Base-by-base conservation (phyloP, 2,113 vertebrate genomes). In the Myocastor coypus region DNA sequence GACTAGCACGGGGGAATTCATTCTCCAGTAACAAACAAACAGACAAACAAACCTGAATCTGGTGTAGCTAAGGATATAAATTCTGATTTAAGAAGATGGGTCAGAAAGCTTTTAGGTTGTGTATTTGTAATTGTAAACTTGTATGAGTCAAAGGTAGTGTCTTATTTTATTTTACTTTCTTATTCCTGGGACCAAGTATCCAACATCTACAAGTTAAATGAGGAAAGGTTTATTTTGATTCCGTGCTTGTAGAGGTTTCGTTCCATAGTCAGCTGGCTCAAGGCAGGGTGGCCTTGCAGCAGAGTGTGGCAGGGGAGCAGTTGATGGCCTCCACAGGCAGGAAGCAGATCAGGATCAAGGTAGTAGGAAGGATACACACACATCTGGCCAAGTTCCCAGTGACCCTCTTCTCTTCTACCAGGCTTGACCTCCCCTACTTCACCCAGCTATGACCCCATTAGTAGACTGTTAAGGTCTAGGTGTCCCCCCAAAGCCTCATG, bases 31-130 rank as follows among this genome's bases (percentile, higher is more conserved):
- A 7, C 22, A 3, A 37, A 71, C 42, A 46, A 40, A 75, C 8
- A 73, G 9, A 34, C 66, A 68, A 12, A 75, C 22, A 77, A 26
- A 46, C 24, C 20, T 42, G 40, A 13, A 77, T 46, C 69, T 87
- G 13, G 37, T 28, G 46, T 84, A 64, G 24, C 4, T 73, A 87
- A 87, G 11, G 12, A 68, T 10, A 34, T 46, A 80, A 92, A 89
- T 89, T 92, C 42, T 95, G 75, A 10, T 64, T 16, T 3, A 52
- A 42, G 75, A 68, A 92, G 13, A 69, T 83, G 42, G 14, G 52
- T 90, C n/a, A 66, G 77, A 80, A 92, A 90, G 17, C n/a, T 30
- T 78, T 91, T 94, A 69, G n/a, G 0, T 83, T 83, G 4, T 69
- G 82, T 91, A 66, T 32, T 81, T 85, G 78, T 55, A 40, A 85